These are phyloP conservation scores for Corythornis leucogaster DNA, from an alignment of 2,797 vertebrate species.

Conservation along the genomic window DNA sequence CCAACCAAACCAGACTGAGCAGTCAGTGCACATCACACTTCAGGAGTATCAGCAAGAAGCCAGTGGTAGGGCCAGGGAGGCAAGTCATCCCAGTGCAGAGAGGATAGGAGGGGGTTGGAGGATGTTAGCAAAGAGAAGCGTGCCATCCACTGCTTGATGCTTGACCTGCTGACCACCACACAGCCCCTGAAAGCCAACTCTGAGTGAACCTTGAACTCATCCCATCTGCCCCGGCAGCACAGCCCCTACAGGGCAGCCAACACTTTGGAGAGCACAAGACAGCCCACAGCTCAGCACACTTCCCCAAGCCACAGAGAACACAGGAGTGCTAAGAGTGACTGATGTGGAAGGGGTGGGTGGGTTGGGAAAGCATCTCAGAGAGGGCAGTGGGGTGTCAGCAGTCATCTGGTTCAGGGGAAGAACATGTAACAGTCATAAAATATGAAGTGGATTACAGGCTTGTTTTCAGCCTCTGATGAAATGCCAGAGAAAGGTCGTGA, in stretches of 20 bases:
- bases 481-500: background rate
- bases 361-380: background rate
- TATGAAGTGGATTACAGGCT: background rate
- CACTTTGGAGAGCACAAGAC: background rate
- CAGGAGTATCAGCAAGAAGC: background rate
- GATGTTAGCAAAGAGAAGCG: background rate
- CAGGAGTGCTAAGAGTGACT: background rate
- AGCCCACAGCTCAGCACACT: background rate
- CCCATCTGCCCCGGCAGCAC: background rate
- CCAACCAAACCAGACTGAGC: background rate
- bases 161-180: rapidly evolving
- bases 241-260: background rate
- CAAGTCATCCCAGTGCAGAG: background rate
- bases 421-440: background rate
- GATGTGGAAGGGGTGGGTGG: background rate
- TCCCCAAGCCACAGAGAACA: background rate
- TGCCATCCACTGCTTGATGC: rapidly evolving
- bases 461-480: background rate
- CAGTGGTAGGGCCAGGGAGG: background rate
- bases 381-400: rapidly evolving
- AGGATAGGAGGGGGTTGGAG: background rate
- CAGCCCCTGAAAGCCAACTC: background rate
- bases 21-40: rapidly evolving
- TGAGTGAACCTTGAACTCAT: background rate
- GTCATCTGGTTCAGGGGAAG: background rate